A percentile compares a stretch with the other conserved stretches of the same genome.
Evolutionary conservation across 2,113 vertebrate genomes (phyloP).

Genomic region (Dasyprocta punctata): DNA sequence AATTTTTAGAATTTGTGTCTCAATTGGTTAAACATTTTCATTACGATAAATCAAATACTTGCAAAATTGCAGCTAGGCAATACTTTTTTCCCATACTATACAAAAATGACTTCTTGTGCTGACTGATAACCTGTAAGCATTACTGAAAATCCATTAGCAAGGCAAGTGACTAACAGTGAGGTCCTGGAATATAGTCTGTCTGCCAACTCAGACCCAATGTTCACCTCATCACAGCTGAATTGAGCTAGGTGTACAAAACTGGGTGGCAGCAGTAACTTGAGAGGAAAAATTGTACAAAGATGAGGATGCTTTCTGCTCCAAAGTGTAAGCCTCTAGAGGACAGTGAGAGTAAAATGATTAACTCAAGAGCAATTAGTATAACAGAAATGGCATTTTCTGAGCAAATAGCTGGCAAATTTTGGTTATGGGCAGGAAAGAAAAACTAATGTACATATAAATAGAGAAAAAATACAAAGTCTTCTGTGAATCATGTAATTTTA

Average conservation of each 20-base stretch:
- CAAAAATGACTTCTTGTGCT: slow-evolving; percentile 34
- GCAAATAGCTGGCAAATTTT: background rate
- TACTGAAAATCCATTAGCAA: slow-evolving; percentile 11
- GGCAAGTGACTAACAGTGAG: background rate
- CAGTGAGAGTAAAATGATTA: background rate
- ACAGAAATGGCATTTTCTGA: slow-evolving; percentile 16
- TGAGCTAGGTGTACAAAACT: background rate
- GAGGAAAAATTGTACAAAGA: background rate
- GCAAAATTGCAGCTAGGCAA: background rate
- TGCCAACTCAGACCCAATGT: background rate
- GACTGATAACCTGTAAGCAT: slow-evolving; percentile 6
- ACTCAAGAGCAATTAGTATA: background rate
- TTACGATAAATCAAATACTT: slow-evolving; percentile 29
- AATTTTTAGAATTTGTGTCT: slow-evolving; percentile 45
- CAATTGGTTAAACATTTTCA: slow-evolving; percentile 18
- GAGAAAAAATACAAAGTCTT: slow-evolving; percentile 27
- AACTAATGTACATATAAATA: background rate
- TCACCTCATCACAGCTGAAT: background rate
- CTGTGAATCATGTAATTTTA: background rate
- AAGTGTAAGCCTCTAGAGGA: background rate
- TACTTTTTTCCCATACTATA: background rate
- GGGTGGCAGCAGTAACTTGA: background rate
- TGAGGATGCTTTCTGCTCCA: background rate
- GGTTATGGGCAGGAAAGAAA: background rate
- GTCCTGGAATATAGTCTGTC: background rate